Evolutionary conservation across 2,888 invertebrate species (phyloP).

Genomic region (Tetanocera ferruginea): DNA sequence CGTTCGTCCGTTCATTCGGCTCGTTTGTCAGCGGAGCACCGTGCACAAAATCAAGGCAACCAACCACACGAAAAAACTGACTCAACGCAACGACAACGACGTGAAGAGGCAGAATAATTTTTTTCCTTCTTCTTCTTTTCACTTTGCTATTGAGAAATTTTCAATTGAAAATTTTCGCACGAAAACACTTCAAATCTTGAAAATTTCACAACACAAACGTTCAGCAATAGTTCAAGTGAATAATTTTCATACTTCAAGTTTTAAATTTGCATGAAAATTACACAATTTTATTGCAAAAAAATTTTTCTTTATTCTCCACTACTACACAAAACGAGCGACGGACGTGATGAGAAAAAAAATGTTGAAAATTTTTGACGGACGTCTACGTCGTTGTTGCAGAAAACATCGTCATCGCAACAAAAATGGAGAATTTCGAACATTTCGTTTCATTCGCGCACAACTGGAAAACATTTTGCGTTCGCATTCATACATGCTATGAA

Average conservation of each 20-base stretch:
- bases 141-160: conserved; percentile 36
- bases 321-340: conserved; percentile 47
- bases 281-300: conserved; percentile 41
- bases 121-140: conserved; percentile 38
- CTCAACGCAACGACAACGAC: conserved; percentile 26
- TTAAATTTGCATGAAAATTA: conserved; percentile 36
- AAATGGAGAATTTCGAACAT: conserved; percentile 30
- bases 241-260: conserved; percentile 31
- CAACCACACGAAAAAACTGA: conserved; percentile 39
- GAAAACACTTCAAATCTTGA: conserved; percentile 21
- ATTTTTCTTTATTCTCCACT: conserved; percentile 39
- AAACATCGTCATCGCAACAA: conserved; percentile 23
- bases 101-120: conserved; percentile 42
- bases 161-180: conserved; percentile 33
- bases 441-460: not conserved
- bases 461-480: not conserved
- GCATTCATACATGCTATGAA: not conserved
- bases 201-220: conserved; percentile 36
- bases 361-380: conserved; percentile 36
- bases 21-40: conserved; percentile 34
- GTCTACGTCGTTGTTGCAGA: conserved; percentile 22
- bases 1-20: conserved; percentile 35
- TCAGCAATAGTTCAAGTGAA: conserved; percentile 25
- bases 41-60: conserved; percentile 44
- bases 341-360: conserved; percentile 46